A percentile compares a stretch with the other conserved stretches of the same genome.
Evolutionary conservation across 2,797 vertebrate species (phyloP).

Genomic region (Halcyon chelicuti): DNA sequence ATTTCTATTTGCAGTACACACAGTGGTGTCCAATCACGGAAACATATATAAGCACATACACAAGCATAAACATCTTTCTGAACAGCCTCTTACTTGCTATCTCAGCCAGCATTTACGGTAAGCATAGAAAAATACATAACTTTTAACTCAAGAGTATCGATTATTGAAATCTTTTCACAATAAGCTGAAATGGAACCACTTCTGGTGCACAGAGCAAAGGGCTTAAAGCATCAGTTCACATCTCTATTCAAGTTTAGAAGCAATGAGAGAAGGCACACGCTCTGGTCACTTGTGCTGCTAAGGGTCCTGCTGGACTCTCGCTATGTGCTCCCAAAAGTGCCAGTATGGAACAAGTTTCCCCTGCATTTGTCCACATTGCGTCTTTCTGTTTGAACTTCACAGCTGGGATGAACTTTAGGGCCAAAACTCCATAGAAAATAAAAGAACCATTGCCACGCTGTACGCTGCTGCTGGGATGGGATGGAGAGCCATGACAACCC

Average conservation of each 20-base stretch:
- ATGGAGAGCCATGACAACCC: not conserved
- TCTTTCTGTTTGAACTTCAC: not conserved
- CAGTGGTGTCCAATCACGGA: not conserved
- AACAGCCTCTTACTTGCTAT: not conserved
- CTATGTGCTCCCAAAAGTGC: rapidly evolving
- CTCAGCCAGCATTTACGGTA: not conserved
- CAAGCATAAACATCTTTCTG: not conserved
- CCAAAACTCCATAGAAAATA: not conserved
- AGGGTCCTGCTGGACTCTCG: rapidly evolving
- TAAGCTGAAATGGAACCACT: not conserved
- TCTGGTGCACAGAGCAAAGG: not conserved
- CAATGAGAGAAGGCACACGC: rapidly evolving
- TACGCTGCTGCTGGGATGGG: not conserved
- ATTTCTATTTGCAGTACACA: not conserved
- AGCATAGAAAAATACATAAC: not conserved
- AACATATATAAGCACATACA: not conserved
- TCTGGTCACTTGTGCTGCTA: not conserved
- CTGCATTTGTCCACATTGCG: not conserved
- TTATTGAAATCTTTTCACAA: not conserved
- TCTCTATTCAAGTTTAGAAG: not conserved
- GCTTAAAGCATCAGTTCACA: not conserved
- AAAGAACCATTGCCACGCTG: rapidly evolving
- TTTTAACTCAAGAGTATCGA: not conserved
- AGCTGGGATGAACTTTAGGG: rapidly evolving
- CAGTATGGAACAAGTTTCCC: not conserved